Evolutionary conservation across 1,140 invertebrate genomes (phyloP).

Genomic region (Wiebesia pumilae): DNA sequence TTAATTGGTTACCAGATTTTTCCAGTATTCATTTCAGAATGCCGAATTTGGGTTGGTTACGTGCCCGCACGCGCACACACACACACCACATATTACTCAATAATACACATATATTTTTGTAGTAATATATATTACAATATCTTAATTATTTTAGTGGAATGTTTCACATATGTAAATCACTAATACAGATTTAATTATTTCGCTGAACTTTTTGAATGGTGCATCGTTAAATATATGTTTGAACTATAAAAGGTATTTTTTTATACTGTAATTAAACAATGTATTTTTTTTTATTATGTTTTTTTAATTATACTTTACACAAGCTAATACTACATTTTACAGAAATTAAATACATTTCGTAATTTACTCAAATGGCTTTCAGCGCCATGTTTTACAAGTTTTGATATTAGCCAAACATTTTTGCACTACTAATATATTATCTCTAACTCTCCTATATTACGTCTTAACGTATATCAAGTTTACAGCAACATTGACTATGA

Average conservation of each 20-base stretch:
- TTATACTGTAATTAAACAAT: no score
- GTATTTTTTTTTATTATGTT: no score
- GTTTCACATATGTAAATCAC: no score
- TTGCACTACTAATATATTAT: background rate
- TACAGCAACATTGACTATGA: constrained; percentile 57
- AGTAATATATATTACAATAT: no score
- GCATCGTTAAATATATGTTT: no score
- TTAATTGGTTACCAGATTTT: background rate
- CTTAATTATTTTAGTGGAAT: no score
- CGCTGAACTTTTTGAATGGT: no score
- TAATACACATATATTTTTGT: background rate
- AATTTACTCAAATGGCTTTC: background rate
- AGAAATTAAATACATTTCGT: background rate
- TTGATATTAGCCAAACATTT: background rate
- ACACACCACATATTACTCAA: background rate
- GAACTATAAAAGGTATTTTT: no score
- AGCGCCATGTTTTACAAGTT: background rate
- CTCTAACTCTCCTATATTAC: background rate
- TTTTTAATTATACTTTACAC: background rate
- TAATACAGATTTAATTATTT: no score
- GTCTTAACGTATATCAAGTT: background rate
- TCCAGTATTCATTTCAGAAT: constrained; percentile 26
- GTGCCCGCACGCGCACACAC: no score
- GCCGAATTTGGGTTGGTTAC: no score
- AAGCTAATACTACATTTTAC: background rate